Base-by-base conservation (phyloP, 2,113 vertebrate species). In the Danionella cerebrum region DNA sequence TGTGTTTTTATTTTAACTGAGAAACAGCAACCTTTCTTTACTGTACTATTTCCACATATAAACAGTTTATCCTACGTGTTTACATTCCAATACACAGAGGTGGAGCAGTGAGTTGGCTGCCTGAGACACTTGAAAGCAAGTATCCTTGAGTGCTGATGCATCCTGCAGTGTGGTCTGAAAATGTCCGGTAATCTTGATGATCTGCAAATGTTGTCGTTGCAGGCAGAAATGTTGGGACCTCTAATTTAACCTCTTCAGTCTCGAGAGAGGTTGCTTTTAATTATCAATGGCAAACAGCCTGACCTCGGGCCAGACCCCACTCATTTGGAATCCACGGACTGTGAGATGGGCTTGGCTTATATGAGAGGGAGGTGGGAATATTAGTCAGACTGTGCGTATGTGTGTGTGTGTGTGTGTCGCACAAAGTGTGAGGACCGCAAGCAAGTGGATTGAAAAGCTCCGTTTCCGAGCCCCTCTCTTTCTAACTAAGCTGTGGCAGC, bases 221-320 rank as follows among this genome's bases (percentile, higher is more conserved):
- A 80, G 79, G 82, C 80, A 78, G 77, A 83, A 79, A 79, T 9
- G 78, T 76, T 80, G 76, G 82, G 79, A 73, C 85, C 85, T 88
- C 75, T 84, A 70, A 60, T 89, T 93, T 92, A 92, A 92, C 91
- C 90, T 89, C 80, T 81, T 69, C 12, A 85, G 81, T 88, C 88
- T 89, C 89, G 77, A 76, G 84, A 83, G 89, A 89, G 87, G 86
- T 91, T 90, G 75, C 87, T 87, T 93, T 94, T 94, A 93, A 94
- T 95, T 94, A 94, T 86, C 83, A 84, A 79, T 89, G 90, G 89
- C 84, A 87, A 89, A 90, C 91, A 77, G 66, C 79, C 85, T 92
- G 90, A 93, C 90, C 92, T 91, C 82, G 89, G 85, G 82, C 76
- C 82, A 82, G 80, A 76, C 79, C 83, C 88, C 55, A 86, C 78